Evolutionary conservation across 2,888 invertebrate genomes (phyloP), one percentile per base, ranked within the genome.

Genomic region (Zygaena filipendulae): DNA sequence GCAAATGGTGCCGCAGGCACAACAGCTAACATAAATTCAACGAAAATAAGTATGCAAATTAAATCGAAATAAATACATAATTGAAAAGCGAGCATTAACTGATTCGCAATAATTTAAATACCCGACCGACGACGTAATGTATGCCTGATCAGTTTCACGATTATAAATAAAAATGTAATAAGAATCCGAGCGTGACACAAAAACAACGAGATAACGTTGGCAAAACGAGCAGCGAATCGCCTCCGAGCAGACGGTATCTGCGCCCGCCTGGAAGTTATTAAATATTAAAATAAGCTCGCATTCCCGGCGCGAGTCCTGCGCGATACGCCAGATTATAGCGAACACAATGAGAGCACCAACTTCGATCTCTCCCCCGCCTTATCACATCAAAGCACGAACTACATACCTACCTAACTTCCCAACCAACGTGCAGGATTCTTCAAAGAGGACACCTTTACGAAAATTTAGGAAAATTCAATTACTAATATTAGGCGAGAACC

Each of bases 251-350:
- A 71, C 74, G 64, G 58, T 74, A 75, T 72, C 74, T 64, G 30
- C 52, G 58, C 54, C 58, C 61, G 68, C 63, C 64, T 57, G 62
- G 62, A 67, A 70, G 68, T 77, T 77, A 77, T 79, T 77, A 79
- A 79, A 79, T 77, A 77, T 79, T 75, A 79, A 77, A 77, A 77
- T 75, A 75, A 74, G 70, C 74, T 70, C 59, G 72, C 74, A 75
- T 75, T 71, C 74, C 74, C 72, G 59, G 64, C 70, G 69, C 72
- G 70, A 72, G 69, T 71, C 62, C 61, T 61, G 58, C 60, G 69
- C 68, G 75, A 77, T 77, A 72, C 64, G 60, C 61, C 61, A 72
- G 74, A 77, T 74, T 72, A 67, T 59, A 47, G 54, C 56, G 56
- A 68, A 62, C 71, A 79, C 75, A 79, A 79, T 77, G 69, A 75